These are phyloP conservation scores for Drosophila pullipes DNA, from an alignment of 2,888 invertebrate species.

Conservation along the genomic window DNA sequence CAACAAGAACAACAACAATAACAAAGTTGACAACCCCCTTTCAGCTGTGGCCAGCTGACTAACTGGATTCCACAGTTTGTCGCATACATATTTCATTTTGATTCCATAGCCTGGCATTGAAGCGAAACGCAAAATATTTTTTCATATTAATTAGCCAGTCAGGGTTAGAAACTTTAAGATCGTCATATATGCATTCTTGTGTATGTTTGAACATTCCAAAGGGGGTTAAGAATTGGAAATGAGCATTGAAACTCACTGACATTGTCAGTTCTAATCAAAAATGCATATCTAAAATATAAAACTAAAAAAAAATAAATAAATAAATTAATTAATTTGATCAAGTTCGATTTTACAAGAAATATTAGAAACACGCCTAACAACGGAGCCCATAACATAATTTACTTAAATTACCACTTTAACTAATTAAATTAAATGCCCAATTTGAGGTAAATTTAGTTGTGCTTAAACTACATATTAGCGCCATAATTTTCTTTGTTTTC, in stretches of 20 bases:
- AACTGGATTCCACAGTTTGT: conserved; percentile 55
- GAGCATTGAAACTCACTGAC: neutral
- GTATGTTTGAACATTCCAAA: neutral
- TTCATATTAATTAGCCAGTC: conserved; percentile 49
- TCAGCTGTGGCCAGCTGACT: conserved; percentile 55
- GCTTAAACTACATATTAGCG: neutral
- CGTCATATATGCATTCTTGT: neutral
- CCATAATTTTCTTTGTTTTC: neutral
- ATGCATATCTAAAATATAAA: too few relatives aligned
- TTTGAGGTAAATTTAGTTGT: neutral
- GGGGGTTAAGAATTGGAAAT: conserved; percentile 10
- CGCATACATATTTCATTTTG: conserved; percentile 32
- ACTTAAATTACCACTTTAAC: neutral
- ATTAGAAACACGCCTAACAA: neutral
- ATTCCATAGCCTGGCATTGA: conserved; percentile 30
- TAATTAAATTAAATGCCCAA: conserved; percentile 1
- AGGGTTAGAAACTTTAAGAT: conserved; percentile 48
- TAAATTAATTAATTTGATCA: neutral
- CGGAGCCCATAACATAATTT: neutral
- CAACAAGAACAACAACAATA: conserved; percentile 8
- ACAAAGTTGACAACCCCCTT: conserved; percentile 46
- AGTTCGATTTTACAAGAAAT: neutral
- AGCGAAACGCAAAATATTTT: conserved; percentile 28
- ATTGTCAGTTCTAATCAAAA: neutral
- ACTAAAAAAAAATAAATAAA: neutral